Conservation (phyloP, 2,797 vertebrate genomes). For the Hydrophis major region DNA sequence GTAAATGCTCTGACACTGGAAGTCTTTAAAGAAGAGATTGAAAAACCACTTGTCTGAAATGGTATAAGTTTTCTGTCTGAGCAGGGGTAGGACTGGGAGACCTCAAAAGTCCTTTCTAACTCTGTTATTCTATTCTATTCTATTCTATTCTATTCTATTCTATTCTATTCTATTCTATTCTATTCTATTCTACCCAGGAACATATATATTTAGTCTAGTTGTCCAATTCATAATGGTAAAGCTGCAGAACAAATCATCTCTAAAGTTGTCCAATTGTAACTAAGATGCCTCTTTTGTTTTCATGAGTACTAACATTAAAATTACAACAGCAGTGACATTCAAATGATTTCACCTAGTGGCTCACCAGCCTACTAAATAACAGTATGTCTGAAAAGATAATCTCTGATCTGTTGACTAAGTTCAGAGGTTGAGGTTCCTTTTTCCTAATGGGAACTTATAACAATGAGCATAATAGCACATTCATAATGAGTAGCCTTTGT, state of each 20-base stretch:
- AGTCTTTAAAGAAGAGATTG: too few relatives aligned
- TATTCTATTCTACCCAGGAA: too few relatives aligned
- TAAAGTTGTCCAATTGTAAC: neutral
- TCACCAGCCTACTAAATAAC: slow-evolving; percentile 13
- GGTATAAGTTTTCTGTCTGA: too few relatives aligned
- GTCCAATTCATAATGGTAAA: neutral
- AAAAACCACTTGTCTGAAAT: too few relatives aligned
- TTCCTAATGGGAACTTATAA: slow-evolving; percentile 24
- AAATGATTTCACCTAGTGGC: slow-evolving; percentile 40
- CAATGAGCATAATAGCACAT: neutral
- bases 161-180: too few relatives aligned
- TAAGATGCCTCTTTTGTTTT: slow-evolving; percentile 28
- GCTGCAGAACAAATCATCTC: neutral
- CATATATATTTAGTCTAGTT: too few relatives aligned
- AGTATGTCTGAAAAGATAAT: slow-evolving; percentile 22
- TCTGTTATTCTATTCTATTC: too few relatives aligned
- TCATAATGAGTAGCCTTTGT: neutral
- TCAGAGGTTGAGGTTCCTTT: neutral
- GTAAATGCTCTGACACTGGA: too few relatives aligned
- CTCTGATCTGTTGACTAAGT: slow-evolving; percentile 31
- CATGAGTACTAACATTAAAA: slow-evolving; percentile 44
- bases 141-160: too few relatives aligned
- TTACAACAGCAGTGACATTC: slow-evolving; percentile 46
- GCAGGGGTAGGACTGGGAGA: too few relatives aligned
- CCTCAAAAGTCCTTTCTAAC: too few relatives aligned